Conservation (phyloP, 2,113 vertebrate genomes). For the Rhinolophus ferrumequinum region DNA sequence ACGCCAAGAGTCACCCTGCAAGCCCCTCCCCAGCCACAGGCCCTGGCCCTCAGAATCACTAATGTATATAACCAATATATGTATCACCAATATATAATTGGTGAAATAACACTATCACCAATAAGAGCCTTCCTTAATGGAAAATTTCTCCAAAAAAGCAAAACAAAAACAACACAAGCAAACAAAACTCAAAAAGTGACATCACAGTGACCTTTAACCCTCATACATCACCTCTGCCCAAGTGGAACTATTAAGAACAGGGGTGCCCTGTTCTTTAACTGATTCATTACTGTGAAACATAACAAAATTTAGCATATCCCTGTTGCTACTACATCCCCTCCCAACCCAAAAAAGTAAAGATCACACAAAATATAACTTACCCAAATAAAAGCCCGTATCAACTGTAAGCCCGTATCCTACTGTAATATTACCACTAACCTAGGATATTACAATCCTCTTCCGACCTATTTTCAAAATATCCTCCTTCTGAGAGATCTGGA, state of each 20-base stretch:
- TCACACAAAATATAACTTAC: background rate
- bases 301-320: rapidly evolving
- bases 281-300: rapidly evolving
- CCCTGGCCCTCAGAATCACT: background rate
- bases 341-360: background rate
- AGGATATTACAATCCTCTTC: background rate
- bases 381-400: background rate
- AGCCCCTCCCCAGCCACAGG: too few species aligned
- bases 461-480: background rate
- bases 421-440: background rate
- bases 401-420: background rate
- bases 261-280: rapidly evolving
- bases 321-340: background rate
- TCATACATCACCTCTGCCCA: background rate
- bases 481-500: background rate
- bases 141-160: background rate
- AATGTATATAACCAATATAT: too few species aligned
- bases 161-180: background rate
- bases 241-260: background rate
- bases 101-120: background rate
- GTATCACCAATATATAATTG: too few species aligned
- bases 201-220: background rate
- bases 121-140: background rate
- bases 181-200: background rate
- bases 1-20: background rate